Base-by-base conservation (phyloP, 2,888 invertebrate species). In the Hyles lineata region DNA sequence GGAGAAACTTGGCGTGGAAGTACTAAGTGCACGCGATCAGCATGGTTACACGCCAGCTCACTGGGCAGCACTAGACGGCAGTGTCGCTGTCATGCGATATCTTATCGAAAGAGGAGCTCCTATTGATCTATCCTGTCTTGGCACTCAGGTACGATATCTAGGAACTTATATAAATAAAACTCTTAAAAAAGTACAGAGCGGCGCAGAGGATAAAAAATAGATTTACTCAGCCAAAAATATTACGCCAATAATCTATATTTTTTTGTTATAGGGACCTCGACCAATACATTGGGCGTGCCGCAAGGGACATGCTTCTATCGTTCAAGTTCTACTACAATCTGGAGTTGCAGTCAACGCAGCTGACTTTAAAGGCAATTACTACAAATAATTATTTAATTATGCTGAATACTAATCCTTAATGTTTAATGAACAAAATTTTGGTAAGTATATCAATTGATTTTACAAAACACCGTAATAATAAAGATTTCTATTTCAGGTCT, bases 281-380 rank as follows among this genome's bases (percentile, higher is more conserved):
- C 98, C 98, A 0, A 98, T 98, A 77, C 98, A 99, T 87, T 98
- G 98, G 98, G 98, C 98, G 0, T 98, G 98, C 85, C 96, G 98
- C 59, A 98, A 98, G 88, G 98, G 98, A 0, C 98, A 98, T 86
- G 97, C 98, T 0, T 97, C 98, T 0, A 96, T 98, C 23, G 98
- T 98, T 7, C 98, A 98, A 92, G 95, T 96, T 0, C 87, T 96
- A 25, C 86, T 96, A 58, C 96, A 98, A 93, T 97, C 97, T 0
- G 98, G 98, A 8, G 98, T 98, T 0, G 97, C 97, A 4, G 98
- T 98, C 0, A 98, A 98, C 86, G 97, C 97, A 2, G 97, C 97
- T 0, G 98, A 99, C 87, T 98, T 98, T 82, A 98, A 98, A 94
- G 97, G 97, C 86, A 59, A 70, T 70, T 23, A 7, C 17, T 29